Conservation (phyloP, 2,888 invertebrate genomes). For the Pollenia labialis region DNA sequence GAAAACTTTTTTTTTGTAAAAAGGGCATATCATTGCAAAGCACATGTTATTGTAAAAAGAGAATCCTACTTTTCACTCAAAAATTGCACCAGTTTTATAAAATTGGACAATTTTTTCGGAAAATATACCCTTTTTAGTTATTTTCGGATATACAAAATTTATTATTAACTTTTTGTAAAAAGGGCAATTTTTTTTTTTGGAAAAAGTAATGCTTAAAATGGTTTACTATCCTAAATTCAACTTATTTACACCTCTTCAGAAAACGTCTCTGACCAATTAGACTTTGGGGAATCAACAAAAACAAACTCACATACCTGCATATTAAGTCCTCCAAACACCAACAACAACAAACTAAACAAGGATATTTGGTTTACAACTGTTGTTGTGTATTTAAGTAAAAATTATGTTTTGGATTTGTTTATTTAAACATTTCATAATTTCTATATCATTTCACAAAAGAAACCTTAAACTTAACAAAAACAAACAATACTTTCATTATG, state of each 20-base stretch:
- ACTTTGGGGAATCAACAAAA: slow-evolving; percentile 40
- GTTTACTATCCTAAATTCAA: too few relatives aligned
- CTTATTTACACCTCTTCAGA: not conserved
- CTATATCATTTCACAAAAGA: slow-evolving; percentile 68
- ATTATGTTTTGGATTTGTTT: slow-evolving; percentile 53
- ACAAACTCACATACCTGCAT: not conserved
- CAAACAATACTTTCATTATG: slow-evolving; percentile 10
- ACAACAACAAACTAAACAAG: slow-evolving; percentile 15
- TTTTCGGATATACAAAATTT: too few relatives aligned
- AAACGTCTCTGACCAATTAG: slow-evolving; percentile 61
- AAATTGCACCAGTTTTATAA: too few relatives aligned
- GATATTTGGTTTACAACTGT: slow-evolving; percentile 18
- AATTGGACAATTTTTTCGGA: too few relatives aligned
- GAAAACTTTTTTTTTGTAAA: too few relatives aligned
- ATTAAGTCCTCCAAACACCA: not conserved
- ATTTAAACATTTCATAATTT: slow-evolving; percentile 68
- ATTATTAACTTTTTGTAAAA: too few relatives aligned
- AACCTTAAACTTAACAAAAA: slow-evolving; percentile 8
- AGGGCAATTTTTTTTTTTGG: too few relatives aligned
- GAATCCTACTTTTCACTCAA: too few relatives aligned
- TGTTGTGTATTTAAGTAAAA: slow-evolving; percentile 57
- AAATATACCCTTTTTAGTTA: too few relatives aligned
- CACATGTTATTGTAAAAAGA: too few relatives aligned
- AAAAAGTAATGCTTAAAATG: too few relatives aligned
- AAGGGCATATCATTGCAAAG: too few relatives aligned